Base-by-base conservation (phyloP, 2,113 vertebrate genomes). In the Pelmatolapia mariae region DNA sequence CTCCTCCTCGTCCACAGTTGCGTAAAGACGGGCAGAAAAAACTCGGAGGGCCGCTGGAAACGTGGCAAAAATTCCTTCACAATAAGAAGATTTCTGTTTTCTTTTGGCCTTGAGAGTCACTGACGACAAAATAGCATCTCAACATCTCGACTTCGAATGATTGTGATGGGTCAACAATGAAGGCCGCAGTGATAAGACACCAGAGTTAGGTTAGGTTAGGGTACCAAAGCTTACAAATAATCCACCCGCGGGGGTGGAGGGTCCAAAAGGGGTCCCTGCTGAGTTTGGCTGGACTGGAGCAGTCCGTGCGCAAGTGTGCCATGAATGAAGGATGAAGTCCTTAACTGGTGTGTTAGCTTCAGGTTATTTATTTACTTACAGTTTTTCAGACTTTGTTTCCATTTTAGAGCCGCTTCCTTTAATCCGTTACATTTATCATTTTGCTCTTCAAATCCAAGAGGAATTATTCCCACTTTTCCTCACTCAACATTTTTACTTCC, bases 1-100 rank as follows among this genome's bases (percentile, higher is more conserved):
- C 93, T 87, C 94, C 93, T 89, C 93, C 94, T 91, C 84, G 68
- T 83, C 40, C 45, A 63, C 47, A 82, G 13, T 66, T 29, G 79
- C 45, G 66, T 89, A n/a, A 94, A 94, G 87, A 6, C 2, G 0
- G 3, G 0, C 19, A 5, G 3, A 12, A 81, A 4, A 38, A 36
- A 18, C 19, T 19, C 2, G 1, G 8, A 50, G 11, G 7, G 10
- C 5, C 3, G 1, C 87, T 79, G 92, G 92, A 93, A 92, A 50
- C 19, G 1, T 1, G 5, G 4, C 2, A 2, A 5, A 1, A 3
- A 0, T 0, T 2, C 26, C 26, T 89, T 89, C 90, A 90, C 2
- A 92, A 89, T 94, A 95, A 93, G 13, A 80, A 31, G 31, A 3
- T 18, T 22, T 76, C 8, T 2, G 11, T 12, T 33, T 12, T 16